Conservation (phyloP, 2,113 vertebrate genomes). For the Antigone vipio region DNA sequence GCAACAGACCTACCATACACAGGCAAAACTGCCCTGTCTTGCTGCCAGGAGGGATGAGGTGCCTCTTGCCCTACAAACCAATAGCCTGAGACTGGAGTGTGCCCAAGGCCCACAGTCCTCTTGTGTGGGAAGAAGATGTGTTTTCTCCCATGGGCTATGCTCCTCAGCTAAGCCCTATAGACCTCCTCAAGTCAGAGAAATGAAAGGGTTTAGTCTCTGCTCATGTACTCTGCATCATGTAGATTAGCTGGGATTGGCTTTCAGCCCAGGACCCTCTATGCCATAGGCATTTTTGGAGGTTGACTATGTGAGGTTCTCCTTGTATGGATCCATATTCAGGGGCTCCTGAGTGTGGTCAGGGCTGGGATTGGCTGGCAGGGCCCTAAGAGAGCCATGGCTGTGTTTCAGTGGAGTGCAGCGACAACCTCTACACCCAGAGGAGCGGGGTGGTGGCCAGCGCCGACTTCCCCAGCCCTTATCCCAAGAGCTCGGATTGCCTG, state of each 20-base stretch:
- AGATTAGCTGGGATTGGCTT: neutral
- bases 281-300: neutral
- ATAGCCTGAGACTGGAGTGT: neutral
- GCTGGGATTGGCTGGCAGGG: neutral
- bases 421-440: conserved; percentile 85
- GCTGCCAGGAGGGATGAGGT: neutral
- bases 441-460: conserved; percentile 82
- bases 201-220: neutral
- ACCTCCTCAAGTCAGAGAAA: neutral
- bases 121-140: neutral
- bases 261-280: neutral
- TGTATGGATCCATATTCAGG: neutral
- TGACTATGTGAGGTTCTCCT: neutral
- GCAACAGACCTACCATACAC: neutral
- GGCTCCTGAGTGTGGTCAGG: neutral
- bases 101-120: neutral
- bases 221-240: neutral
- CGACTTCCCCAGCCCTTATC: conserved; percentile 88
- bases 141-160: neutral
- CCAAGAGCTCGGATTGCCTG: conserved; percentile 89
- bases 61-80: neutral
- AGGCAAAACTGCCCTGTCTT: neutral
- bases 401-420: conserved; percentile 90
- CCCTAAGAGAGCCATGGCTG: neutral
- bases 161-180: neutral